These are phyloP conservation scores for Sebastiscus albofasciatus DNA, from an alignment of 2,797 vertebrate genomes.

Conservation along the genomic window DNA sequence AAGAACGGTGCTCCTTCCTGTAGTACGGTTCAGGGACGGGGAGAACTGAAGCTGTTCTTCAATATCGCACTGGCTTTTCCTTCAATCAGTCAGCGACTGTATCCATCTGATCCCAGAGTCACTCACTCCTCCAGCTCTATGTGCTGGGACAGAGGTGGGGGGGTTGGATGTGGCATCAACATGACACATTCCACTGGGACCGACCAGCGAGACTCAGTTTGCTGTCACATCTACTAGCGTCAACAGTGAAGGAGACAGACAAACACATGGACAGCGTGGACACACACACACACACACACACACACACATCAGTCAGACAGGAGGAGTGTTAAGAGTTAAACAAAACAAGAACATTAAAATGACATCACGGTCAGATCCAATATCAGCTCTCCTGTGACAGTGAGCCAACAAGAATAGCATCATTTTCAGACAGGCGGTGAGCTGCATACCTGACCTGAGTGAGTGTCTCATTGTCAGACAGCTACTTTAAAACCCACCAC, in stretches of 20 bases:
- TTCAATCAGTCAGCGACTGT: too few relatives aligned
- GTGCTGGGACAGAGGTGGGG: too few relatives aligned
- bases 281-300: neutral
- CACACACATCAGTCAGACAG: neutral
- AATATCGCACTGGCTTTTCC: too few relatives aligned
- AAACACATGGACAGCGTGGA: neutral
- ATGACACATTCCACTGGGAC: constrained; percentile 66
- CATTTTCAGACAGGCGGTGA: constrained; percentile 13
- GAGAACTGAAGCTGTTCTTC: too few relatives aligned
- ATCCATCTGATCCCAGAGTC: too few relatives aligned
- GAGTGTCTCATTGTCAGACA: constrained; percentile 4
- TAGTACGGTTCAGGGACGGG: too few relatives aligned
- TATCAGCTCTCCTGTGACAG: neutral
- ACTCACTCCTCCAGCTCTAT: too few relatives aligned
- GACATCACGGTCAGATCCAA: neutral
- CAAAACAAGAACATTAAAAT: constrained; percentile 15
- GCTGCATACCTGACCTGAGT: constrained; percentile 15
- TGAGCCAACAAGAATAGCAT: constrained; percentile 30
- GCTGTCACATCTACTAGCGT: constrained; percentile 37
- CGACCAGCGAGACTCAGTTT: constrained; percentile 39
- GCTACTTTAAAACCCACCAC: constrained; percentile 20
- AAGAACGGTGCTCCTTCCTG: too few relatives aligned
- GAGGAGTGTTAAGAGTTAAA: neutral
- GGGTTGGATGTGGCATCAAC: constrained; percentile 54
- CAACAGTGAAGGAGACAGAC: constrained; percentile 42